Base-by-base conservation (phyloP, 1,140 invertebrate genomes). In the Parasteatoda tepidariorum region DNA sequence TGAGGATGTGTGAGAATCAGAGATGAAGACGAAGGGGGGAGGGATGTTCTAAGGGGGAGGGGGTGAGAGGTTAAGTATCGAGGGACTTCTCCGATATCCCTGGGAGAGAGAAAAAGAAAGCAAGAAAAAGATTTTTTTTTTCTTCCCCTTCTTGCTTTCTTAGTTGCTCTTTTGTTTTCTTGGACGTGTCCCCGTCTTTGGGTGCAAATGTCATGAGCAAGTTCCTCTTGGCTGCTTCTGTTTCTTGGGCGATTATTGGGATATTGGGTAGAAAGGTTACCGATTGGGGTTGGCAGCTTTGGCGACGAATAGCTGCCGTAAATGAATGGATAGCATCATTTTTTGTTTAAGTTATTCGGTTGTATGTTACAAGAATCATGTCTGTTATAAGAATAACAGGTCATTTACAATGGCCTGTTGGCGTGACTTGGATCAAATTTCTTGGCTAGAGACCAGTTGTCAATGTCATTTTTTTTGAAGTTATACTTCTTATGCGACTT, bases 101-200 rank as follows among this genome's bases (percentile, higher is more conserved):
- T 11, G 68, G 68, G 28, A 26, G 57, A 48, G 26, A 18, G 41
- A 30, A 26, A 54, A 48, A 30, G 30, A 55, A 31, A 26, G 68
- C 24, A 48, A 55, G 48, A 71, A 33, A 48, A 31, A n/a, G 26
- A 26, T 55, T 71, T 71, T 55, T 57, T 48, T 55, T 22, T 59
- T 74, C 55, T 74, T 61, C 38, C 22, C 68, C 24, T 26, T 71
- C 22, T 55, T 55, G 68, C 55, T 71, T 71, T 57, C 34, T 31
- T 30, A 48, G 38, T 48, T 48, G 38, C 38, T 48, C 57, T 26
- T 59, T 59, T 59, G 57, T 59, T 59, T 59, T 59, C 57, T 59
- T 22, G n/a, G 18, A 9, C 18, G 9, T 59, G 9, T 7, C n/a
- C 57, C 18, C 24, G n/a, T n/a, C 24, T 22, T 7, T 7, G 62